Conservation (phyloP, 2,797 vertebrate genomes). For the Acipenser transmontanus region DNA sequence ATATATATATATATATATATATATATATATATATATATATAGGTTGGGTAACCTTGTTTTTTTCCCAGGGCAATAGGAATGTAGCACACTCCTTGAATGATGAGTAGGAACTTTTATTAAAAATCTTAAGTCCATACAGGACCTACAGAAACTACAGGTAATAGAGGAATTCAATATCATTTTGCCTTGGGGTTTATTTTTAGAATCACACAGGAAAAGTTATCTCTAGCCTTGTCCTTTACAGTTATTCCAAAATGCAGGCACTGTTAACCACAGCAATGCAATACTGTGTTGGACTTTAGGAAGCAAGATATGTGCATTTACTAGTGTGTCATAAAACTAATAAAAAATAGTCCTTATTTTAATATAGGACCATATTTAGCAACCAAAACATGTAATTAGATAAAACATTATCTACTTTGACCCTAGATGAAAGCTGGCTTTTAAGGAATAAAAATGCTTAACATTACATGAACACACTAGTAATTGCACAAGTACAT, state of each 20-base stretch:
- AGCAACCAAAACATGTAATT: too few species aligned
- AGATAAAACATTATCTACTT: too few species aligned
- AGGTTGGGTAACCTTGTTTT: neutral
- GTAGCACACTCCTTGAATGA: neutral
- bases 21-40: too few species aligned
- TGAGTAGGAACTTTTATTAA: neutral
- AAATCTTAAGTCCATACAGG: neutral
- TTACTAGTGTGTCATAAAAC: too few species aligned
- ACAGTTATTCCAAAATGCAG: conserved; percentile 44
- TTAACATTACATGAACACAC: too few species aligned
- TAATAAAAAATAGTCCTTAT: too few species aligned
- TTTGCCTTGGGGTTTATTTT: conserved; percentile 26
- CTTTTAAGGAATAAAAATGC: too few species aligned
- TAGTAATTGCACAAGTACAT: too few species aligned
- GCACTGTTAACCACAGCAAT: conserved; percentile 23
- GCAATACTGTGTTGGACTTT: neutral
- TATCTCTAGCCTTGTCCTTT: conserved; percentile 29
- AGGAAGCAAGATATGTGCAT: too few species aligned
- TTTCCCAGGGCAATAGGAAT: neutral
- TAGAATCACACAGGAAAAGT: conserved; percentile 31
- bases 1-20: too few species aligned
- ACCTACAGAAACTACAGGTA: conserved; percentile 12
- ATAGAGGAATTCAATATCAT: conserved; percentile 17
- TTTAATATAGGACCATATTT: too few species aligned
- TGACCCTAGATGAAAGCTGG: too few species aligned